These are phyloP conservation scores for Acropora yongei DNA, from an alignment of 64 coral and sea anemone genomes.

Conservation along the genomic window DNA sequence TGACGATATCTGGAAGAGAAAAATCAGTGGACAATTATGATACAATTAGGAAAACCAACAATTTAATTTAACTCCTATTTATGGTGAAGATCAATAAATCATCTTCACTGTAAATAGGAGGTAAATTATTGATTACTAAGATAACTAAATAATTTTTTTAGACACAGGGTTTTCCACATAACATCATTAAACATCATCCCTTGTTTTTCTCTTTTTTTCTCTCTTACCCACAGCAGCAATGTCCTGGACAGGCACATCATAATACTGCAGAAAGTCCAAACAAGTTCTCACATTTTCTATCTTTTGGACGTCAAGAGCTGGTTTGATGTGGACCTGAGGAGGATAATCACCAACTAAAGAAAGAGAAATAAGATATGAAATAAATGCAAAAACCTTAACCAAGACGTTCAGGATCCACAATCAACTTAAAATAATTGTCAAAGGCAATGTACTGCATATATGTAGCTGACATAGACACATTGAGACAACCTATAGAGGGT, in stretches of 20 bases:
- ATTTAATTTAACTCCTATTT: too few relatives aligned
- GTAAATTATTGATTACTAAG: too few relatives aligned
- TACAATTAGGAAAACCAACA: not conserved
- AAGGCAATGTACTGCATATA: too few relatives aligned
- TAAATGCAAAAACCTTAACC: too few relatives aligned
- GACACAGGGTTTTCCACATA: too few relatives aligned
- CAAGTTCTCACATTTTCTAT: conserved; percentile 84
- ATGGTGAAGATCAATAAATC: too few relatives aligned
- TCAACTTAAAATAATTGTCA: too few relatives aligned
- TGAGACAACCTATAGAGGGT: too few relatives aligned
- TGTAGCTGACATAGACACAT: too few relatives aligned
- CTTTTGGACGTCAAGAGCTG: conserved; percentile 78
- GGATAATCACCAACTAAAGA: conserved; percentile 59
- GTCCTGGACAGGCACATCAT: conserved; percentile 43
- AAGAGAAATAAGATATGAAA: not conserved
- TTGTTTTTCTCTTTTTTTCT: not conserved
- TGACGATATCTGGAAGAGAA: conserved; percentile 71
- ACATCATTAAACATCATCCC: not conserved
- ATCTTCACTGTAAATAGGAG: too few relatives aligned
- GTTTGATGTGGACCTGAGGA: conserved; percentile 78
- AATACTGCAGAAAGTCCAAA: conserved; percentile 62
- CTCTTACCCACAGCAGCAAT: conserved; percentile 73
- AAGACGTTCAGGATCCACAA: too few relatives aligned
- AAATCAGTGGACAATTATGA: not conserved
- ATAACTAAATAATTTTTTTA: too few relatives aligned